Conservation (phyloP, 1,140 invertebrate species). For the Caenorhabditis briggsae region DNA sequence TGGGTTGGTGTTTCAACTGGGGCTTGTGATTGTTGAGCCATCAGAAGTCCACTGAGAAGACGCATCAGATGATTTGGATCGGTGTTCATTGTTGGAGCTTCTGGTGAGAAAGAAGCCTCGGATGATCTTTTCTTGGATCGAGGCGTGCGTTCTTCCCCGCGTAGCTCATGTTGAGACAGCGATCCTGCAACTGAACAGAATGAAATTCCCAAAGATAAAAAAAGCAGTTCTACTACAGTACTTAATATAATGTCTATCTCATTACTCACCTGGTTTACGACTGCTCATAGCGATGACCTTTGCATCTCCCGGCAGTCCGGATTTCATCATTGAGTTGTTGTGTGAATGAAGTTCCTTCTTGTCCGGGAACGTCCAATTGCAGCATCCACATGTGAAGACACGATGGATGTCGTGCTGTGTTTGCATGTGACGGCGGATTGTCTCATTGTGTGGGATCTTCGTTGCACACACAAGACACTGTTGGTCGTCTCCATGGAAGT, state of each 20-base stretch:
- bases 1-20: neutral
- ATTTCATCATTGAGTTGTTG: conserved; percentile 54
- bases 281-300: conserved; percentile 58
- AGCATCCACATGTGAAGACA: conserved; percentile 65
- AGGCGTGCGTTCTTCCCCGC: conserved; percentile 30
- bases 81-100: neutral
- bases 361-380: conserved; percentile 65
- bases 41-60: neutral
- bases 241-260: neutral
- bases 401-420: conserved; percentile 51
- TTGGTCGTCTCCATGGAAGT: conserved; percentile 66
- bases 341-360: conserved; percentile 64
- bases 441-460: conserved; percentile 60
- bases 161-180: conserved; percentile 53
- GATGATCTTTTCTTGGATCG: conserved; percentile 38
- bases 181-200: conserved; percentile 46
- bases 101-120: neutral
- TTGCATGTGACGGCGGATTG: conserved; percentile 61
- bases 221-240: conserved; percentile 37
- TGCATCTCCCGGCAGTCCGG: conserved; percentile 50
- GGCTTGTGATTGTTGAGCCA: neutral
- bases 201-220: no score
- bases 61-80: neutral
- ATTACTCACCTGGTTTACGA: conserved; percentile 52
- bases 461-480: conserved; percentile 48